Evolutionary conservation across 2,888 invertebrate species (phyloP).

Genomic region (Thymelicus acteon): DNA sequence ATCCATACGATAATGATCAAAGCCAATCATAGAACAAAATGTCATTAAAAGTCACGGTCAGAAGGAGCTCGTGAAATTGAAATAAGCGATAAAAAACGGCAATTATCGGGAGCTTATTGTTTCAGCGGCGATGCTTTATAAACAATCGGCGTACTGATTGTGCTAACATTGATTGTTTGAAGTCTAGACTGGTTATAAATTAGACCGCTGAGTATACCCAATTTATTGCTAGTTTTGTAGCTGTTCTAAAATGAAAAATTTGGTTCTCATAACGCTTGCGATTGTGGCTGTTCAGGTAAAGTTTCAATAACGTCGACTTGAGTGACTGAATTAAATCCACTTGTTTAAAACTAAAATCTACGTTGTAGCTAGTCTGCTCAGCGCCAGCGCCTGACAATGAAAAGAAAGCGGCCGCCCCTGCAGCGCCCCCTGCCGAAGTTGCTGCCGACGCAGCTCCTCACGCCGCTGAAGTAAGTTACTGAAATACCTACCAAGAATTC

Average conservation of each 20-base stretch:
- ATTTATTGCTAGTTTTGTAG: conserved; percentile 50
- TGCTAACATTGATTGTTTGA: conserved; percentile 54
- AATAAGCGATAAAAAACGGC: not conserved
- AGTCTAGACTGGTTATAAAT: conserved; percentile 63
- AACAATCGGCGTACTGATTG: conserved; percentile 58
- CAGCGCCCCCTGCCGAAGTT: conserved; percentile 30
- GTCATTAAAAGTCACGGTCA: not conserved
- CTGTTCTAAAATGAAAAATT: conserved; percentile 61
- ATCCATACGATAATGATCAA: no score
- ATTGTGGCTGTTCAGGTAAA: conserved; percentile 70
- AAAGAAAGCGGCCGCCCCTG: conserved; percentile 51
- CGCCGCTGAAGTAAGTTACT: not conserved
- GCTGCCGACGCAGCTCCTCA: conserved; percentile 25
- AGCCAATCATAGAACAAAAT: no score
- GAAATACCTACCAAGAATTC: no score
- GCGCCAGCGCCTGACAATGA: conserved; percentile 61
- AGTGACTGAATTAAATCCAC: no score
- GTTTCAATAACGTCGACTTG: no score
- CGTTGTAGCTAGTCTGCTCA: conserved; percentile 55
- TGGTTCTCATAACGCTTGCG: conserved; percentile 61
- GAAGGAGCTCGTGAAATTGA: not conserved
- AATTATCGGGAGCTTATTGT: conserved; percentile 49
- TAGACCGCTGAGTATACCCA: conserved; percentile 35
- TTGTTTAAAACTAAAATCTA: not conserved
- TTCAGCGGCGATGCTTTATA: conserved; percentile 62